phyloP scores from a whole-genome alignment of 2,113 vertebrate species.

The Nematolebias whitei region DNA sequence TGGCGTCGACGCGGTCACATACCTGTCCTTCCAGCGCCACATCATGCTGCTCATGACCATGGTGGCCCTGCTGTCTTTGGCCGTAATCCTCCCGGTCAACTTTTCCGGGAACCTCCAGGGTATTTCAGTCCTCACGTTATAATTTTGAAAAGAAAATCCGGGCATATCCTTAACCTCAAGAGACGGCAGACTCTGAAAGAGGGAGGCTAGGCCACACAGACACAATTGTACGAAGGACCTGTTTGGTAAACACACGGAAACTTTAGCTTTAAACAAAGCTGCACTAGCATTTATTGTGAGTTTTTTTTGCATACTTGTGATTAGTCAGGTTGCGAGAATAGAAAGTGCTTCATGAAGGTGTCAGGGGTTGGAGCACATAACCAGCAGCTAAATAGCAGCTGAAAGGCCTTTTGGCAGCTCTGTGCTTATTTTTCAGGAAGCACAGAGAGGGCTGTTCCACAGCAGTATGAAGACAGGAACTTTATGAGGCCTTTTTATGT shows the following conservation, averaged over 20 bases:
- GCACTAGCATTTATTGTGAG: slow-evolving; percentile 27
- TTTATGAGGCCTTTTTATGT: slow-evolving; percentile 56
- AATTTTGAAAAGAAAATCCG: slow-evolving; percentile 27
- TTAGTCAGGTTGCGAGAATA: slow-evolving; percentile 45
- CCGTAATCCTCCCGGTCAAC: slow-evolving; percentile 93
- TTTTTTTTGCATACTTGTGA: slow-evolving; percentile 31
- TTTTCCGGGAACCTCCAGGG: slow-evolving; percentile 91
- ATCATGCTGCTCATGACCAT: slow-evolving; percentile 88
- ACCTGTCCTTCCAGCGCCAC: slow-evolving; percentile 96
- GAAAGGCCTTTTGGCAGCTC: slow-evolving; percentile 56
- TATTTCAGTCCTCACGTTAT: slow-evolving; percentile 72
- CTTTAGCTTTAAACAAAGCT: background rate
- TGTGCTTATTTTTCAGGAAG: slow-evolving; percentile 51
- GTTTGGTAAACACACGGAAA: too few relatives aligned
- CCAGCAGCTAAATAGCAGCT: slow-evolving; percentile 43
- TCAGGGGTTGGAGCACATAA: slow-evolving; percentile 32
- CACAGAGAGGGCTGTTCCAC: slow-evolving; percentile 56
- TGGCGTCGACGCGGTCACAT: slow-evolving; percentile 91
- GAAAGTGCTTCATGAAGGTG: slow-evolving; percentile 48
- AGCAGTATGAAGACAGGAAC: slow-evolving; percentile 33
- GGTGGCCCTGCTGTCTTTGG: slow-evolving; percentile 90
- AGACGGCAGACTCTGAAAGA: slow-evolving; percentile 24
- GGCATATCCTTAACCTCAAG: slow-evolving; percentile 48
- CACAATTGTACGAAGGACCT: slow-evolving; percentile 22
- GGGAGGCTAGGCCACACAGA: slow-evolving; percentile 57